phyloP scores from a whole-genome alignment of 2,113 vertebrate genomes.

The Pedetes capensis region DNA sequence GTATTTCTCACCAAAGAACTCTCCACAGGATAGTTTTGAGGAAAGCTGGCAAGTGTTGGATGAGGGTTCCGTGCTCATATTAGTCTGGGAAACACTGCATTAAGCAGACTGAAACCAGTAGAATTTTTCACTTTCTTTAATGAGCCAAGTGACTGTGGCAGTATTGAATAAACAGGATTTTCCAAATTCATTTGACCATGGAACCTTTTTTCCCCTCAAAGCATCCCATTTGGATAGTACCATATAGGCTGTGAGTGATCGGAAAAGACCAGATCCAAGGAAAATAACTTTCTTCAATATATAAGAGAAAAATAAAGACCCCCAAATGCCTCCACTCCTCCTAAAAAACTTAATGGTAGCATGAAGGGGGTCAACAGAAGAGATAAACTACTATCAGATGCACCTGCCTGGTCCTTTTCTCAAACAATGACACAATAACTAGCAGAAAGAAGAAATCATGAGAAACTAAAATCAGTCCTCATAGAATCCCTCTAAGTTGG shows the following conservation, averaged over 20 bases:
- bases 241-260: neutral
- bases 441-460: neutral
- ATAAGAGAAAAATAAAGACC: neutral
- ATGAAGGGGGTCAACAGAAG: neutral
- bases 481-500: neutral
- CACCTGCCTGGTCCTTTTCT: neutral
- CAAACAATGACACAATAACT: neutral
- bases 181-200: constrained; percentile 6
- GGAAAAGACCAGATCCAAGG: neutral
- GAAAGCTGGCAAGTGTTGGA: neutral
- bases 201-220: constrained; percentile 18
- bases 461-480: constrained; percentile 38
- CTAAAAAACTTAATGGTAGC: neutral
- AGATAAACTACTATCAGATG: neutral
- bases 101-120: neutral
- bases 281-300: constrained; percentile 32
- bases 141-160: constrained; percentile 1
- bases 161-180: constrained; percentile 26
- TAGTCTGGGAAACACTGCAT: neutral
- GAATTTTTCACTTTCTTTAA: constrained; percentile 46
- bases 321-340: neutral
- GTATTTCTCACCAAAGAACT: constrained; percentile 2
- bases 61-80: neutral
- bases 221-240: neutral
- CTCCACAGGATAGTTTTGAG: neutral